phyloP scores from a whole-genome alignment of 2,888 invertebrate genomes.

The Agonopterix subpropinquella region DNA sequence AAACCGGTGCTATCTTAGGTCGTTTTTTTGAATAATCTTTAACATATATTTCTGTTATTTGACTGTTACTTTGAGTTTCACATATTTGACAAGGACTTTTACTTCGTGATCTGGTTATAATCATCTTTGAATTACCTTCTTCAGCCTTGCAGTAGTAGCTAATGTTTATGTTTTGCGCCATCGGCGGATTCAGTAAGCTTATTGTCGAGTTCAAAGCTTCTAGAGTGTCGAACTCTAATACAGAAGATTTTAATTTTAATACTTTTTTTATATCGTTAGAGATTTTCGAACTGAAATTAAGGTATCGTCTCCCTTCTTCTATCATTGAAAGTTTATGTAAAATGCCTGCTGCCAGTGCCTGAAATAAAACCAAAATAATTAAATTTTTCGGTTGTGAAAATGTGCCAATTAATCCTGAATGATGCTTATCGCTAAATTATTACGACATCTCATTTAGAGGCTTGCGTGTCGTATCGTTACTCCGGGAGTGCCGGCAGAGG shows the following conservation, averaged over 20 bases:
- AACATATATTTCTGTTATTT: too few relatives aligned
- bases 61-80: too few relatives aligned
- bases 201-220: constrained; percentile 39
- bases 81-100: too few relatives aligned
- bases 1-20: constrained; percentile 31
- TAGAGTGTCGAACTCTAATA: constrained; percentile 33
- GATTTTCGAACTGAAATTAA: constrained; percentile 56
- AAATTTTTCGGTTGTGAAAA: too few relatives aligned
- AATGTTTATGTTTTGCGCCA: constrained; percentile 27
- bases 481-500: too few relatives aligned
- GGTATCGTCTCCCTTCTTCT: constrained; percentile 57
- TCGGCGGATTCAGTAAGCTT: constrained; percentile 36
- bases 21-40: constrained; percentile 2
- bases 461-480: too few relatives aligned
- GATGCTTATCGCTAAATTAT: too few relatives aligned
- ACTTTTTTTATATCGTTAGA: constrained; percentile 51
- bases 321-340: constrained; percentile 42
- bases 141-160: constrained; percentile 39
- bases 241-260: constrained; percentile 35
- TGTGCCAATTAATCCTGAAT: too few relatives aligned
- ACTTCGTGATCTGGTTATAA: background rate
- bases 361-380: constrained; percentile 18
- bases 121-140: constrained; percentile 20
- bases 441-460: too few relatives aligned
- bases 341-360: constrained; percentile 45